These are phyloP conservation scores for Harpagoxenus sublaevis DNA, from an alignment of 2,888 invertebrate species.

Conservation along the genomic window DNA sequence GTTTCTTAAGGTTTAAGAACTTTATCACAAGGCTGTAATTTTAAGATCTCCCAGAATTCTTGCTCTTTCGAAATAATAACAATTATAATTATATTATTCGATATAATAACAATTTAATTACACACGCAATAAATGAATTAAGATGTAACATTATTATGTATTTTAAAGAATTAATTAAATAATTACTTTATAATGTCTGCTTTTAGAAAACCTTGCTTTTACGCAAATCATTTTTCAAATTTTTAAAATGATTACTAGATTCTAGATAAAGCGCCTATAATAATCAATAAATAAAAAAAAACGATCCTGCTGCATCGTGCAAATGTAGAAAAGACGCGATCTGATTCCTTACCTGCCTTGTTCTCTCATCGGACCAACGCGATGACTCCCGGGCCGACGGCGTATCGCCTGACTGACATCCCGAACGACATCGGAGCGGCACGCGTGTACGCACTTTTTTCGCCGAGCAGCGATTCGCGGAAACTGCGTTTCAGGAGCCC, in stretches of 20 bases:
- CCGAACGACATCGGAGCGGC: conserved; percentile 59
- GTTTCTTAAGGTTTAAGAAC: not conserved
- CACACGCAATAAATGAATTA: not conserved
- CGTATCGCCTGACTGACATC: conserved; percentile 61
- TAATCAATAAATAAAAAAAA: not conserved
- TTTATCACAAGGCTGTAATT: not conserved
- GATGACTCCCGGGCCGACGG: conserved; percentile 40
- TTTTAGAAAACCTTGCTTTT: not conserved
- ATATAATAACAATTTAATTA: not conserved
- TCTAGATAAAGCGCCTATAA: not conserved
- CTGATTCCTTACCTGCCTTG: conserved; percentile 64
- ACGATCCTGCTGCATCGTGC: not conserved
- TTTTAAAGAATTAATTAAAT: conserved; percentile 22
- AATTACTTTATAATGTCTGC: not conserved
- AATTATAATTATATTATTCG: not conserved
- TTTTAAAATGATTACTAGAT: not conserved
- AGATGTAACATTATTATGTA: not conserved
- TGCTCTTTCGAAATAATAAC: not conserved
- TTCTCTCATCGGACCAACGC: conserved; percentile 62
- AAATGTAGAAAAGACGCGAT: not conserved
- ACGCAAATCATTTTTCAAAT: not conserved
- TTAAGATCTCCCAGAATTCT: not conserved
- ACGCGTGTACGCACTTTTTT: conserved; percentile 80
- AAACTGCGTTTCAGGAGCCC: conserved; percentile 85
- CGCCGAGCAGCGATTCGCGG: conserved; percentile 83